Conservation (phyloP, 2,888 invertebrate species). For the Erebia aethiops region DNA sequence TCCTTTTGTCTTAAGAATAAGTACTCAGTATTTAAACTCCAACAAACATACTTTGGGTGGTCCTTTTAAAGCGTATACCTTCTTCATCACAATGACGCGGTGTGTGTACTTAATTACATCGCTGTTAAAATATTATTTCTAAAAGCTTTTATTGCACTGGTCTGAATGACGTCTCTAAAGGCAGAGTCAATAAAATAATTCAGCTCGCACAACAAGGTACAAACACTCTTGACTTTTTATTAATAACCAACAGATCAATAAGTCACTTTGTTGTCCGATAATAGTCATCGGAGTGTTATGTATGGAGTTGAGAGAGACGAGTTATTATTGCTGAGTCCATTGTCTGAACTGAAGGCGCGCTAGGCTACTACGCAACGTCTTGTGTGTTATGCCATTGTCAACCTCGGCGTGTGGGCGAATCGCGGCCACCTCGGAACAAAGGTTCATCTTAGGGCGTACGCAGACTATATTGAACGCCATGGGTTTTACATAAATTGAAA, state of each 20-base stretch:
- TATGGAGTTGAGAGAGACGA: conserved; percentile 38
- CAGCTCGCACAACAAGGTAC: conserved; percentile 26
- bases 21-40: conserved; percentile 34
- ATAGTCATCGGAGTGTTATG: conserved; percentile 52
- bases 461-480: conserved; percentile 16
- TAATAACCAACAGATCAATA: conserved; percentile 52
- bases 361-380: conserved; percentile 69
- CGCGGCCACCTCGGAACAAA: conserved; percentile 47
- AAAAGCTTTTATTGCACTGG: conserved; percentile 3
- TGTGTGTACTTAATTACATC: conserved; percentile 10
- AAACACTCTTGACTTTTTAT: conserved; percentile 37
- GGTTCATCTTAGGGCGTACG: conserved; percentile 34
- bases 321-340: conserved; percentile 64
- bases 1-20: conserved; percentile 56
- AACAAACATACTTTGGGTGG: conserved; percentile 58
- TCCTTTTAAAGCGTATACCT: conserved; percentile 43
- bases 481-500: neutral
- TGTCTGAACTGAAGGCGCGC: conserved; percentile 59
- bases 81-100: neutral
- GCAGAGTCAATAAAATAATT: conserved; percentile 11
- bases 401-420: conserved; percentile 61
- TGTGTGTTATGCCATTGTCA: conserved; percentile 60
- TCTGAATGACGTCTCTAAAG: conserved; percentile 4
- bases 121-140: conserved; percentile 8
- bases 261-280: conserved; percentile 61